These are phyloP conservation scores for Cryptocheilus praepositus DNA, from an alignment of 2,888 invertebrate genomes.

Conservation along the genomic window DNA sequence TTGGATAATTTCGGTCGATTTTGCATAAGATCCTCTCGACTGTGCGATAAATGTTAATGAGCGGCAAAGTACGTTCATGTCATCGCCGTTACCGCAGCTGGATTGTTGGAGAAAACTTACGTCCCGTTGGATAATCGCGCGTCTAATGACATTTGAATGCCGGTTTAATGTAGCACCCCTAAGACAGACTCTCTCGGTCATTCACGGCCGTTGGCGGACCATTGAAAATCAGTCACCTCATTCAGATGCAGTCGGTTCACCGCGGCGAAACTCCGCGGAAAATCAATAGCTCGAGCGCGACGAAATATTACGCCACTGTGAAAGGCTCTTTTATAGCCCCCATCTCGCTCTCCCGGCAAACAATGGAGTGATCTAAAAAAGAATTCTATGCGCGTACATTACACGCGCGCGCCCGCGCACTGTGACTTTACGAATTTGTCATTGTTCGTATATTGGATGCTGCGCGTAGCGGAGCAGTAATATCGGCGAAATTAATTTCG, in stretches of 20 bases:
- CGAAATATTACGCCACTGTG: constrained; percentile 31
- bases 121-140: constrained; percentile 17
- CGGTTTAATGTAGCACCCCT: constrained; percentile 46
- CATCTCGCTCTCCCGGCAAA: not conserved
- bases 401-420: not conserved
- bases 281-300: constrained; percentile 39
- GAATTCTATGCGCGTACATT: no score
- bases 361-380: no score
- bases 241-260: constrained; percentile 42
- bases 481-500: no score
- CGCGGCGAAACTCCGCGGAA: constrained; percentile 36
- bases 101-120: not conserved
- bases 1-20: no score
- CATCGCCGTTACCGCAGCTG: not conserved
- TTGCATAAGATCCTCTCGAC: no score
- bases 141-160: constrained; percentile 52
- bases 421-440: no score
- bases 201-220: constrained; percentile 40
- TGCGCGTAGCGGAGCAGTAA: no score
- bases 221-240: constrained; percentile 63
- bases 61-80: no score
- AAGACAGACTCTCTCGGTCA: constrained; percentile 41
- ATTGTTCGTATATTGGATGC: no score
- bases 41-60: no score
- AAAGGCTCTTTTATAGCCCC: constrained; percentile 12